A percentile compares a stretch with the other conserved stretches of the same genome.
Evolutionary conservation across 53 echinoderm and acorn worm genomes (phyloP).

Genomic region (Apostichopus leukothele): DNA sequence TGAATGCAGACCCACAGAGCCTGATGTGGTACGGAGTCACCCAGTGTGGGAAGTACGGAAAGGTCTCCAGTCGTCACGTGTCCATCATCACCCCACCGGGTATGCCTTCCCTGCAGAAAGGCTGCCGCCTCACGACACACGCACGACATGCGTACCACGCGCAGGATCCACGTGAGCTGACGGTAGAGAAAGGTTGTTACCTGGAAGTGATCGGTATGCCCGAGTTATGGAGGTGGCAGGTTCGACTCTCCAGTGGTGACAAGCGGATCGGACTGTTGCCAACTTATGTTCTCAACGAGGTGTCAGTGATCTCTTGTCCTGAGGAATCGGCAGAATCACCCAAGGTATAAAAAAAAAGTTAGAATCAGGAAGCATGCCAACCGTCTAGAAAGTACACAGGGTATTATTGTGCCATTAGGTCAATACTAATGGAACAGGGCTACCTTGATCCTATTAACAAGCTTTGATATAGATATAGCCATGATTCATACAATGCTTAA

Average conservation of each 20-base stretch:
- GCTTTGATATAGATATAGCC: too few species aligned
- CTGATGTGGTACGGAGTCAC: conserved; percentile 30
- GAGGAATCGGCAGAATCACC: not conserved
- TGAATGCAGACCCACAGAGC: conserved; percentile 30
- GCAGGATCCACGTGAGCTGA: not conserved
- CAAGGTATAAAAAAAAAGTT: too few species aligned
- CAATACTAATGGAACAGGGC: too few species aligned
- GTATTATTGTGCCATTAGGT: too few species aligned
- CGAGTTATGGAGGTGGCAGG: conserved; percentile 35
- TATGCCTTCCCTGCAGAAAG: conserved; percentile 22
- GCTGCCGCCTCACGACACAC: not conserved
- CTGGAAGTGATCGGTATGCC: conserved; percentile 44
- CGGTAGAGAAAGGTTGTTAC: not conserved
- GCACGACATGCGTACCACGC: not conserved
- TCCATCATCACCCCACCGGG: not conserved
- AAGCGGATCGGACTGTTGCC: conserved; percentile 10
- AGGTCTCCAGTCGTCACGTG: not conserved
- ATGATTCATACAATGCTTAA: too few species aligned
- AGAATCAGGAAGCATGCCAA: too few species aligned
- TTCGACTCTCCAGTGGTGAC: not conserved
- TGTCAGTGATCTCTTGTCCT: conserved; percentile 22
- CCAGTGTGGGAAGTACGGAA: conserved; percentile 22
- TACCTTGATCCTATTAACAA: too few species aligned
- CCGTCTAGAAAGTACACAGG: too few species aligned
- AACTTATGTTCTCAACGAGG: conserved; percentile 23